phyloP scores from a whole-genome alignment of 2,797 vertebrate genomes.

The Heterohyrax brucei region DNA sequence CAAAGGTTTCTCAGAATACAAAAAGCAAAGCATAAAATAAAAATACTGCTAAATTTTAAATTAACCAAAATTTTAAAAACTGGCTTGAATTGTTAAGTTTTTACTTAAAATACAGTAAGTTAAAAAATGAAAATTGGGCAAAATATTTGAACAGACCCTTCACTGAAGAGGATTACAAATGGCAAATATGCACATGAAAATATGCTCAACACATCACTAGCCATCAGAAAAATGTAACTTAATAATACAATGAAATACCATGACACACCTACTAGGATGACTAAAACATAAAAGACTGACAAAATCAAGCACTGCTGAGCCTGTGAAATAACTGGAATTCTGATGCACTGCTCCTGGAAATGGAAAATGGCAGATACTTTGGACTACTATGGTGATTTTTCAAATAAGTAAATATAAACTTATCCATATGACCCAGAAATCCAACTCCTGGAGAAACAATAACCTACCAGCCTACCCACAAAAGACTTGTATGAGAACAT shows the following conservation, averaged over 20 bases:
- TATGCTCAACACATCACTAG: conserved; percentile 22
- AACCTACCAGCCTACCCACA: background rate
- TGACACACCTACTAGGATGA: conserved; percentile 43
- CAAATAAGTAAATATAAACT: conserved; percentile 66
- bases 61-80: too few species aligned
- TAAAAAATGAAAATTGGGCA: conserved; percentile 37
- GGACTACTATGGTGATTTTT: conserved; percentile 32
- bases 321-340: background rate
- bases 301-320: conserved; percentile 30
- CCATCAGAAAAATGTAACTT: conserved; percentile 24
- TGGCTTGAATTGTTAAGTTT: too few species aligned
- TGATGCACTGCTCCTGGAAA: conserved; percentile 9
- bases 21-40: conserved; percentile 52
- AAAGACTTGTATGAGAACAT: conserved; percentile 64
- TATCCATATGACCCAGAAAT: conserved; percentile 67
- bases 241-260: conserved; percentile 48
- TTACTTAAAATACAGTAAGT: too few species aligned
- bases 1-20: conserved; percentile 53
- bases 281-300: conserved; percentile 45
- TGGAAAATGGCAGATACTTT: conserved; percentile 43
- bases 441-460: conserved; percentile 61
- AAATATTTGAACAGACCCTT: conserved; percentile 45
- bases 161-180: conserved; percentile 41
- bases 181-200: conserved; percentile 44
- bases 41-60: conserved; percentile 24